phyloP scores from a whole-genome alignment of 2,797 vertebrate genomes.

The Margarornis squamiger region DNA sequence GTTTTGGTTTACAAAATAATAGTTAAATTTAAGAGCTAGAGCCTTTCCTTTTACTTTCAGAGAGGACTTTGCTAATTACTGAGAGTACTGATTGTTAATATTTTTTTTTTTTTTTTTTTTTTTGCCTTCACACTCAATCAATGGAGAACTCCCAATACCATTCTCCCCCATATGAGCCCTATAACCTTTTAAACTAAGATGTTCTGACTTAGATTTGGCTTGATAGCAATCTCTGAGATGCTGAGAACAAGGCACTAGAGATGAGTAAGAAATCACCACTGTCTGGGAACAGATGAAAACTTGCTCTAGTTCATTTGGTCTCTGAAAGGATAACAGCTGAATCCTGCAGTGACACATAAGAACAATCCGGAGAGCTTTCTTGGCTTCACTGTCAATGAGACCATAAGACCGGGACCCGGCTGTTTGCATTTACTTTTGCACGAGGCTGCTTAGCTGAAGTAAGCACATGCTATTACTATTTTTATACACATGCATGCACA shows the following conservation, averaged over 20 bases:
- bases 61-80: not conserved
- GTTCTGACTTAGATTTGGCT: not conserved
- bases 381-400: not conserved
- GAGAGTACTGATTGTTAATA: not conserved
- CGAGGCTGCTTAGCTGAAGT: not conserved
- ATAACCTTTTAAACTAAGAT: rapidly evolving
- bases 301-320: not conserved
- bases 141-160: rapidly evolving
- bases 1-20: not conserved
- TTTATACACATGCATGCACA: not conserved
- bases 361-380: not conserved
- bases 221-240: rapidly evolving
- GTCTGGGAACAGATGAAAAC: not conserved
- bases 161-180: not conserved
- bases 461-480: not conserved
- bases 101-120: rapidly evolving
- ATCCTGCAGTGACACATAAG: rapidly evolving
- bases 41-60: not conserved
- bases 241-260: not conserved
- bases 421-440: not conserved
- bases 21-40: not conserved
- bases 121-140: not conserved
- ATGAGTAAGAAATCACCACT: not conserved
- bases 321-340: not conserved
- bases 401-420: not conserved